These are phyloP conservation scores for Phasianus colchicus DNA, from an alignment of 2,113 vertebrate genomes.

Conservation along the genomic window DNA sequence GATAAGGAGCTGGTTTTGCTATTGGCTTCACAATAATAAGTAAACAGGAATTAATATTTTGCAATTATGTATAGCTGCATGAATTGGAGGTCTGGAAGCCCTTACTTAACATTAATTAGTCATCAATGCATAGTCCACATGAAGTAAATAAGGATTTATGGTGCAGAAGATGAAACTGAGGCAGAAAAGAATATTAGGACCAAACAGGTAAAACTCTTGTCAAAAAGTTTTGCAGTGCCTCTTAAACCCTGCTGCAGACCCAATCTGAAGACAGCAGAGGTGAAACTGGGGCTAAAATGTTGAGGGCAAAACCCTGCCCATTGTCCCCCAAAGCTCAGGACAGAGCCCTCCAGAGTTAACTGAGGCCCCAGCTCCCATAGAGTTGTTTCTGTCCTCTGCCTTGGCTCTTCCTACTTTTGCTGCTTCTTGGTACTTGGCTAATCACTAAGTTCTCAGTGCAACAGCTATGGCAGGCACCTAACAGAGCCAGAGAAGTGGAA, in stretches of 20 bases:
- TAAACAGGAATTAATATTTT: constrained; percentile 54
- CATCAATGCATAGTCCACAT: neutral
- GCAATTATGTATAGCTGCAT: neutral
- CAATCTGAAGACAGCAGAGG: neutral
- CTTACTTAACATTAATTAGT: constrained; percentile 47
- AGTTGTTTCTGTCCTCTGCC: neutral
- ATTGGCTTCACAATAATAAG: neutral
- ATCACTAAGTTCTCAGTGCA: neutral
- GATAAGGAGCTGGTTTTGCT: constrained; percentile 27
- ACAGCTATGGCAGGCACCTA: neutral
- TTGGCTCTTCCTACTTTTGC: neutral
- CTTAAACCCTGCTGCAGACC: neutral
- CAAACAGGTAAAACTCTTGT: neutral
- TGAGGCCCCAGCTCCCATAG: neutral
- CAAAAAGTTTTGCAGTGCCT: neutral
- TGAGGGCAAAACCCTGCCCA: neutral
- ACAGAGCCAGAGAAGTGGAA: neutral
- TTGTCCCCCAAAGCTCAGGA: fast-evolving
- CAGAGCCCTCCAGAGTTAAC: fast-evolving
- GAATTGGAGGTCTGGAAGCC: neutral
- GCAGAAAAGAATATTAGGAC: neutral
- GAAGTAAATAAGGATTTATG: neutral
- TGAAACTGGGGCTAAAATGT: neutral
- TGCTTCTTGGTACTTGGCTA: neutral
- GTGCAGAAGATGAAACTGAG: neutral